These are phyloP conservation scores for Odontamblyopus rebecca DNA, from an alignment of 2,797 vertebrate genomes.

Conservation along the genomic window DNA sequence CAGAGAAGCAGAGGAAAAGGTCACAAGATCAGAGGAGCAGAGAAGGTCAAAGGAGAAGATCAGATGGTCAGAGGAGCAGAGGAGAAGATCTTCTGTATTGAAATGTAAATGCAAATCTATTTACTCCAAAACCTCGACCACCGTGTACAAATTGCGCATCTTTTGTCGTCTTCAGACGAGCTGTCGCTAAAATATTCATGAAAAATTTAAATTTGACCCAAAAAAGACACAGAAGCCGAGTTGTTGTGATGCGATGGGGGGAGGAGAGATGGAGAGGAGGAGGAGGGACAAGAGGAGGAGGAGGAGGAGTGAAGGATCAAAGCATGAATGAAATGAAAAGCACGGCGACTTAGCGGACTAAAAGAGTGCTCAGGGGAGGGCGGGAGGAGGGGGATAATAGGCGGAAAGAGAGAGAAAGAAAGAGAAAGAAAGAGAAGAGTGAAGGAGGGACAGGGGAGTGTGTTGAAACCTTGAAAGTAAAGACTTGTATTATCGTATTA, in stretches of 20 bases:
- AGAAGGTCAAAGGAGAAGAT: too few species aligned
- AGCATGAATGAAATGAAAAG: slow-evolving; percentile 75
- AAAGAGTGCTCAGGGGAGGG: slow-evolving; percentile 56
- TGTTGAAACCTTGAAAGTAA: too few species aligned
- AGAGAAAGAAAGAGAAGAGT: too few species aligned
- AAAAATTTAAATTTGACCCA: slow-evolving; percentile 63
- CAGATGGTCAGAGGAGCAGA: background rate
- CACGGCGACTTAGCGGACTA: slow-evolving; percentile 55
- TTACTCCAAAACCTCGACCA: background rate
- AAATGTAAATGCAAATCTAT: background rate
- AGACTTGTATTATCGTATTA: too few species aligned
- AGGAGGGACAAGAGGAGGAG: slow-evolving; percentile 36
- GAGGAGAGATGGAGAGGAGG: slow-evolving; percentile 25
- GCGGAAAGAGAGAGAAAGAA: slow-evolving; percentile 24
- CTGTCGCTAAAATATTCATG: slow-evolving; percentile 24
- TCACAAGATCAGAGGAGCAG: too few species aligned
- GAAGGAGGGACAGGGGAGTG: too few species aligned
- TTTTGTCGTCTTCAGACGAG: background rate
- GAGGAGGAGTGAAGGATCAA: slow-evolving; percentile 52
- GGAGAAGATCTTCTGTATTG: too few species aligned
- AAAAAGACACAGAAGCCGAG: slow-evolving; percentile 29
- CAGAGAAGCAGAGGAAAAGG: too few species aligned
- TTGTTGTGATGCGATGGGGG: slow-evolving; percentile 16
- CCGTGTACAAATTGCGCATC: background rate
- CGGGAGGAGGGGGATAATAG: slow-evolving; percentile 73